Evolutionary conservation across 2,797 vertebrate species (phyloP), one percentile per base, ranked within the genome.

Genomic region (Phoxinus dragarum): DNA sequence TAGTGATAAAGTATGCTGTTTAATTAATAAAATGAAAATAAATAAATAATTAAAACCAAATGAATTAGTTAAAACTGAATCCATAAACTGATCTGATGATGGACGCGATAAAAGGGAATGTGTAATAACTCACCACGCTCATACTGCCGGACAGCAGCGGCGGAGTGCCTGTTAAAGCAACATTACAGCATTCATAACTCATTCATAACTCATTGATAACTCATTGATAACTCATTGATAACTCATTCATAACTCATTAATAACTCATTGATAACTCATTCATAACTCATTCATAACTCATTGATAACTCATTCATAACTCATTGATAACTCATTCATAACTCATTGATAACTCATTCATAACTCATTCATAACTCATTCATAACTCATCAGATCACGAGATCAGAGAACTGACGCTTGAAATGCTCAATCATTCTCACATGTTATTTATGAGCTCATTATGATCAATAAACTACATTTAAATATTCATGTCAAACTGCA

Each of bases 111-210:
- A 12, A 47, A 47, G 52, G 9, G 6, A 21, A 3, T 3, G 16
- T 17, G 19, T 49, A 16, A 49, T 16, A 49, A 27, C 94, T 92
- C 85, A 95, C 95, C 90, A 93, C 74, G 72, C 27, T 79, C 42
- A 96, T 4, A 11, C 59, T 69, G 64, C 95, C 95, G 0, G 40
- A 88, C 59, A 94, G 36, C 27, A 94, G 83, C 78, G 90, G 74
- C 8, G 95, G 95, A 81, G 89, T 92, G 9, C 0, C 95, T 96
- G 91, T 27, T 34, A 79, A 80, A 81, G 0, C 86, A 88, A 4
- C 84, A 7, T 5, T 2, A 7, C 47, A 54, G 8, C 49, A 75
- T 54, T 52, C 19, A 52, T 47, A 47, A 47, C 44, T 47, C 59
- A n/a, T 59, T n/a, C 10, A n/a, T 23, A n/a, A 59, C 56, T 59